Conservation (phyloP, 2,797 vertebrate species). For the Graptemys geographica region DNA sequence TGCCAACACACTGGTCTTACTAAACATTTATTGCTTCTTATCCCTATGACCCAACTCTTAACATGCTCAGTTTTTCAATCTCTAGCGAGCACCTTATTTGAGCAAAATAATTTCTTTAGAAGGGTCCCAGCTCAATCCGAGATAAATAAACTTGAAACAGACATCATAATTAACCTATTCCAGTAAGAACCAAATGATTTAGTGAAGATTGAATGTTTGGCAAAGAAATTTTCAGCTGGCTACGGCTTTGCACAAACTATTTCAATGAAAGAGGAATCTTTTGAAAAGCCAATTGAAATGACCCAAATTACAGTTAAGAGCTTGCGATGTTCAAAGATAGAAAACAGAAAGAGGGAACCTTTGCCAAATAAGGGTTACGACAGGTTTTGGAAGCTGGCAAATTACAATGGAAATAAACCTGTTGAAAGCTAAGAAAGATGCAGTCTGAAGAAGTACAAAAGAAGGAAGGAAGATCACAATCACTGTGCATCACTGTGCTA, state of each 20-base stretch:
- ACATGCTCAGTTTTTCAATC: constrained; percentile 61
- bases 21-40: constrained; percentile 56
- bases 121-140: constrained; percentile 74
- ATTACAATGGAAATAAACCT: constrained; percentile 83
- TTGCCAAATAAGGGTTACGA: constrained; percentile 67
- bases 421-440: constrained; percentile 82
- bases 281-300: constrained; percentile 60
- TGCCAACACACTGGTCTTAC: neutral
- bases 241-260: constrained; percentile 55
- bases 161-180: constrained; percentile 70
- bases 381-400: constrained; percentile 65
- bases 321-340: constrained; percentile 41
- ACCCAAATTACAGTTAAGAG: constrained; percentile 14
- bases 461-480: constrained; percentile 88
- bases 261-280: constrained; percentile 67
- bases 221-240: constrained; percentile 60
- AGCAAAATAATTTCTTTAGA: constrained; percentile 84
- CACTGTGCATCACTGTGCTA: constrained; percentile 50
- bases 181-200: constrained; percentile 76
- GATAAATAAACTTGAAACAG: constrained; percentile 76
- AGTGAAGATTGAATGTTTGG: constrained; percentile 74
- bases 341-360: constrained; percentile 65
- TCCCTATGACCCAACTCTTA: constrained; percentile 47
- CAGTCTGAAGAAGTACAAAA: constrained; percentile 79
- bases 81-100: constrained; percentile 66